These are phyloP conservation scores for Pseudotriccus pelzelni DNA, from an alignment of 2,797 vertebrate species.

Conservation along the genomic window DNA sequence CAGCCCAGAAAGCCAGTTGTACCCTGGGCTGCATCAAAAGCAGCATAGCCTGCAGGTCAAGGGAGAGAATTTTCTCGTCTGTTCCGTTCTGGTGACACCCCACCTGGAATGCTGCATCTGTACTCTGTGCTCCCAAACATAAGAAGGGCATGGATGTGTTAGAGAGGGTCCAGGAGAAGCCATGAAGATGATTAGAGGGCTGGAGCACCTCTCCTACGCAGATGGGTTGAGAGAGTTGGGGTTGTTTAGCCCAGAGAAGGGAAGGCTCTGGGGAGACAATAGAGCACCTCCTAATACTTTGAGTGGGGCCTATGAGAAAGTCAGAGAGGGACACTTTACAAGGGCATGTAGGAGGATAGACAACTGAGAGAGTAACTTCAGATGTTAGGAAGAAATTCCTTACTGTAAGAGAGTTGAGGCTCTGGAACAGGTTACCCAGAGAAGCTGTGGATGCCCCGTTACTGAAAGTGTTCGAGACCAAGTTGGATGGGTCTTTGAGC, in stretches of 20 bases:
- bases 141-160: too few species aligned
- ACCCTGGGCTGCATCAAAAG: background rate
- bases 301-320: fast-evolving
- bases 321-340: background rate
- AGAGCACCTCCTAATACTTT: fast-evolving
- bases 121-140: too few species aligned
- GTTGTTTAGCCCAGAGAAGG: background rate
- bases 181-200: too few species aligned
- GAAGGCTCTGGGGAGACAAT: background rate
- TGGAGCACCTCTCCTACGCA: background rate
- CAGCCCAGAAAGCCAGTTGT: background rate
- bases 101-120: background rate
- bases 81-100: fast-evolving
- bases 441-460: background rate
- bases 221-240: background rate
- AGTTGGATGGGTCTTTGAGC: background rate
- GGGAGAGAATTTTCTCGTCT: background rate
- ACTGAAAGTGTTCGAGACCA: background rate
- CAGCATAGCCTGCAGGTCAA: fast-evolving
- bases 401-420: background rate
- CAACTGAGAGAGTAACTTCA: background rate
- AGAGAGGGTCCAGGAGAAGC: background rate
- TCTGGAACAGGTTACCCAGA: too few species aligned
- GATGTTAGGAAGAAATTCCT: background rate
- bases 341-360: background rate